phyloP scores from a whole-genome alignment of 1,140 invertebrate genomes.

The Plectrocnemia conspersa region DNA sequence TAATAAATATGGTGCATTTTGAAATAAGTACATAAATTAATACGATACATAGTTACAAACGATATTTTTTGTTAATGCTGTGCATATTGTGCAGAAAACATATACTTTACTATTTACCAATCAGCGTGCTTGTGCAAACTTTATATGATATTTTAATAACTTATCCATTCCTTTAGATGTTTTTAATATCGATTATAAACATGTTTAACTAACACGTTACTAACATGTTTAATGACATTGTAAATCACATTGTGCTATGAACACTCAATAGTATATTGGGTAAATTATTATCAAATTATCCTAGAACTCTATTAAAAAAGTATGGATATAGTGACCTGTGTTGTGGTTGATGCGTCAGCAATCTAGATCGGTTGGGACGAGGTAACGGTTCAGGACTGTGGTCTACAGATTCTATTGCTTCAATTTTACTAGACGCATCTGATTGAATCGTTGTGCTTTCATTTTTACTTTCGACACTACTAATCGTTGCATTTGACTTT shows the following conservation, averaged over 20 bases:
- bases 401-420: conserved; percentile 22
- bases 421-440: background rate
- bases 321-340: conserved; percentile 35
- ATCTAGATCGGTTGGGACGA: conserved; percentile 30
- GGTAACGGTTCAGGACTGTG: conserved; percentile 27
- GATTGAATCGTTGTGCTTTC: background rate
- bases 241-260: conserved; percentile 15
- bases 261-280: background rate
- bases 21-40: too few species aligned
- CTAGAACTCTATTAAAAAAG: conserved; percentile 34
- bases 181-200: conserved; percentile 4
- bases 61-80: too few species aligned
- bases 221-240: too few species aligned
- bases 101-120: conserved; percentile 6
- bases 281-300: conserved; percentile 22
- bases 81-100: conserved; percentile 14
- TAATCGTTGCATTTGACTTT: background rate
- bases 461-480: background rate
- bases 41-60: too few species aligned
- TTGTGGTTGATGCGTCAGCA: conserved; percentile 30
- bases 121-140: conserved; percentile 14
- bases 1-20: too few species aligned
- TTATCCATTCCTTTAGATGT: conserved; percentile 4
- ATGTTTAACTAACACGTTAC: too few species aligned
- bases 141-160: background rate